Evolutionary conservation across 1,140 invertebrate genomes (phyloP).

Genomic region (Ptiloglossa arizonensis): DNA sequence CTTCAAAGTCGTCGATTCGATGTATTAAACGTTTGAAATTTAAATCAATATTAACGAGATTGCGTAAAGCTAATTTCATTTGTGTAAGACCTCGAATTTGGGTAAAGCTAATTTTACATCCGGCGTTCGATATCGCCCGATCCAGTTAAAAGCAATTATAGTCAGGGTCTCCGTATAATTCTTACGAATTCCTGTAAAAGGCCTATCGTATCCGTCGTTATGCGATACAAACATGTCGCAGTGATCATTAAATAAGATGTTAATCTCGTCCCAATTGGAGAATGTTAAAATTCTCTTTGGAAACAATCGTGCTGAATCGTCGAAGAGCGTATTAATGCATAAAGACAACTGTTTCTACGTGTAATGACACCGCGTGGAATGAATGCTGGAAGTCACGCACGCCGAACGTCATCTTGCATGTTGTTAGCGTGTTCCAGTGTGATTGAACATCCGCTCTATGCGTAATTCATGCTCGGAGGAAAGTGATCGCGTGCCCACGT

Average conservation of each 20-base stretch:
- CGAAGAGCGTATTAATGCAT: conserved; percentile 35
- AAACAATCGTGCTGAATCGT: conserved; percentile 11
- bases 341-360: conserved; percentile 32
- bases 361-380: conserved; percentile 43
- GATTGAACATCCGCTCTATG: conserved; percentile 64
- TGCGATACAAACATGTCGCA: no score
- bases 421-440: conserved; percentile 69
- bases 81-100: no score
- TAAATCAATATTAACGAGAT: no score
- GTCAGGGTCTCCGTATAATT: no score
- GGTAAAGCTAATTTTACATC: no score
- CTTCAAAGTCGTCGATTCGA: no score
- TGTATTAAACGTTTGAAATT: no score
- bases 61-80: no score
- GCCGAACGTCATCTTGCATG: conserved; percentile 62
- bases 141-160: no score
- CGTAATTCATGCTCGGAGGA: conserved; percentile 68
- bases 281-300: not conserved
- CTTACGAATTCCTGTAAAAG: no score
- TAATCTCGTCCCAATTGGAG: not conserved
- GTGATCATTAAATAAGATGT: not conserved
- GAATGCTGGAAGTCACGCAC: conserved; percentile 64
- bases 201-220: no score
- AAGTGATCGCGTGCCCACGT: conserved; percentile 65
- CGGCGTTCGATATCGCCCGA: no score